These are phyloP conservation scores for Hymenopus coronatus DNA, from an alignment of 2,888 invertebrate species.

Conservation along the genomic window DNA sequence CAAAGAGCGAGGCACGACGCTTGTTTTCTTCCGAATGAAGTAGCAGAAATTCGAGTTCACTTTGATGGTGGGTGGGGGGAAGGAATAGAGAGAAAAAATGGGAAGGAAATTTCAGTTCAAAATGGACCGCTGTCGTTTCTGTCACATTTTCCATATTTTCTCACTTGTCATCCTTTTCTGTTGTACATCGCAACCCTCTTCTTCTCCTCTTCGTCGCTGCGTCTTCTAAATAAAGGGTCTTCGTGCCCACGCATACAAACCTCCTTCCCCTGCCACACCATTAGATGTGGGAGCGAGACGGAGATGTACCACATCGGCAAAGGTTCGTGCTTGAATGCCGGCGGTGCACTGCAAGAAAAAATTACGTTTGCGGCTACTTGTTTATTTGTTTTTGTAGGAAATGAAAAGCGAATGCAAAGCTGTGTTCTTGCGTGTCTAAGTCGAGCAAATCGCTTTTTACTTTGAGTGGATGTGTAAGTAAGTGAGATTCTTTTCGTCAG, in stretches of 20 bases:
- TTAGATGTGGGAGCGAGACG: neutral
- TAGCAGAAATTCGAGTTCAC: neutral
- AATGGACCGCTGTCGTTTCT: slow-evolving; percentile 13
- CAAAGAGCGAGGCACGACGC: neutral
- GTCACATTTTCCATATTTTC: slow-evolving; percentile 21
- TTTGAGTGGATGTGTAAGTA: neutral
- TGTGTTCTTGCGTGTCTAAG: neutral
- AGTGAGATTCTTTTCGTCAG: neutral
- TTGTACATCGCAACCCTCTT: neutral
- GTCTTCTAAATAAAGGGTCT: slow-evolving; percentile 10
- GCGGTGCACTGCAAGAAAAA: neutral
- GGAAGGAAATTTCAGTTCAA: slow-evolving; percentile 4
- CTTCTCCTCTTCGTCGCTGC: neutral
- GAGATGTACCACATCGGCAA: neutral
- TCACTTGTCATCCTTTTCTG: slow-evolving; percentile 12
- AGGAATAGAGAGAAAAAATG: neutral
- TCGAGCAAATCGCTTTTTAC: neutral
- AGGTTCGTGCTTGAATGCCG: neutral
- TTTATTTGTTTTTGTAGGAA: neutral
- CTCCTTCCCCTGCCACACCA: neutral
- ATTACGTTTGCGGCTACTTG: neutral
- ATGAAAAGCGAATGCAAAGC: neutral
- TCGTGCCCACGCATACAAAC: slow-evolving; percentile 5
- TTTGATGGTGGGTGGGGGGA: neutral
- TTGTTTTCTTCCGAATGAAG: neutral